Evolutionary conservation across 2,888 invertebrate genomes (phyloP), one percentile per base, ranked within the genome.

Genomic region (Dione vanillae): DNA sequence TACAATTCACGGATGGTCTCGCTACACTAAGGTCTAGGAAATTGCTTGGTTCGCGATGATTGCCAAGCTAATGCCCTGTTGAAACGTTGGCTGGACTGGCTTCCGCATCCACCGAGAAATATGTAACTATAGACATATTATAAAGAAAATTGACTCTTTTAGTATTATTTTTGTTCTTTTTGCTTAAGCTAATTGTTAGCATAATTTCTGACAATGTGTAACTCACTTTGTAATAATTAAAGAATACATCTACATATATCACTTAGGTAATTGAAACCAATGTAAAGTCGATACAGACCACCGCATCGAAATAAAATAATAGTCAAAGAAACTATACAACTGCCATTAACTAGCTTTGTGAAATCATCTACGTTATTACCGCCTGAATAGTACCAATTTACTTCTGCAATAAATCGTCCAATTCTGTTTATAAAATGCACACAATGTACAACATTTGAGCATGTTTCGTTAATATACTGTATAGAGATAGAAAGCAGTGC

Each of bases 31-130:
- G 37, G 43, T 64, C 62, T 85, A 83, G 87, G 83, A 91, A 92
- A 91, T 92, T 92, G 87, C 89, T 66, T 45, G 83, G 85, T 89
- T 87, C 85, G 82, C 85, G 85, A 86, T 89, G 86, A 91, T 89
- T 90, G 87, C 87, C 82, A 79, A 80, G 83, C 85, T 90, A 87
- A 90, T 88, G 86, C 85, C 84, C 84, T 85, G 83, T 82, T 83
- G 84, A 83, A 89, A 89, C 82, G 87, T 82, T 81, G 86, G 83
- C 27, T 27, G 27, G 79, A 85, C 80, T 59, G 19, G 87, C 91
- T 91, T 91, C 92, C 91, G 91, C 89, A 82, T 90, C 79, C 82
- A 83, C 83, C 82, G 83, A 82, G 85, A 87, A 86, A 86, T 88
- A 86, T 90, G 90, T 91, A 90, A 89, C 89, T 37, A 12, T 16